Percentiles rank a stretch among this genome's conserved stretches.
These are phyloP conservation scores for Synchiropus splendidus DNA, from an alignment of 2,113 vertebrate species.

Conservation along the genomic window DNA sequence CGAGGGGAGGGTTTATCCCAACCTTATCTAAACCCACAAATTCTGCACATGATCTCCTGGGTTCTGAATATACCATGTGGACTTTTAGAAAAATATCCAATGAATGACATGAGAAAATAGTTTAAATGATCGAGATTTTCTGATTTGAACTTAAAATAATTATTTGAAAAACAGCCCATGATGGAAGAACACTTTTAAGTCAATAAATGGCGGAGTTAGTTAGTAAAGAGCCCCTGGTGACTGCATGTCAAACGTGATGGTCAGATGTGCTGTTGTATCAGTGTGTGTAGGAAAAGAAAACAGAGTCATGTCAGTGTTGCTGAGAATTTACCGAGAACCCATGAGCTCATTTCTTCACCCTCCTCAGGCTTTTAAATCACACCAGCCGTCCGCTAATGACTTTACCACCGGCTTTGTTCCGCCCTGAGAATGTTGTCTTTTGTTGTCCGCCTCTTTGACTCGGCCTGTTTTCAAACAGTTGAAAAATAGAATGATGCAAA, in stretches of 20 bases:
- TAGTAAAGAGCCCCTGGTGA: too few species aligned
- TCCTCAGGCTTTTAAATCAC: constrained; percentile 52
- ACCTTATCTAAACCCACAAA: constrained; percentile 8
- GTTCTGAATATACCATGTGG: neutral
- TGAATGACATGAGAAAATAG: neutral
- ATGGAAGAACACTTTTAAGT: too few species aligned
- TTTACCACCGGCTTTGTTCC: constrained; percentile 39
- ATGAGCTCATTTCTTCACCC: constrained; percentile 53
- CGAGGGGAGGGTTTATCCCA: neutral
- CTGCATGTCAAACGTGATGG: too few species aligned
- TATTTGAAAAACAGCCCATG: too few species aligned
- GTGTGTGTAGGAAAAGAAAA: constrained; percentile 30
- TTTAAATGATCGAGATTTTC: too few species aligned
- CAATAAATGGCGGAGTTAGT: too few species aligned
- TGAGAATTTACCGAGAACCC: neutral
- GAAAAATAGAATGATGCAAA: too few species aligned
- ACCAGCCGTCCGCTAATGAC: constrained; percentile 32
- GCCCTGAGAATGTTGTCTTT: constrained; percentile 1
- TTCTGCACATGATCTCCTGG: neutral
- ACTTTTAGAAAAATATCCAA: constrained; percentile 1
- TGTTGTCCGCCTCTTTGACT: neutral
- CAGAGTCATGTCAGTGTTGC: constrained; percentile 24
- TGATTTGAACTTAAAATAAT: neutral
- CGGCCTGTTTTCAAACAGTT: too few species aligned
- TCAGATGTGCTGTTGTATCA: constrained; percentile 34